These are phyloP conservation scores for Rousettus madagascariensis DNA, from an alignment of 2,797 vertebrate genomes.

Conservation along the genomic window DNA sequence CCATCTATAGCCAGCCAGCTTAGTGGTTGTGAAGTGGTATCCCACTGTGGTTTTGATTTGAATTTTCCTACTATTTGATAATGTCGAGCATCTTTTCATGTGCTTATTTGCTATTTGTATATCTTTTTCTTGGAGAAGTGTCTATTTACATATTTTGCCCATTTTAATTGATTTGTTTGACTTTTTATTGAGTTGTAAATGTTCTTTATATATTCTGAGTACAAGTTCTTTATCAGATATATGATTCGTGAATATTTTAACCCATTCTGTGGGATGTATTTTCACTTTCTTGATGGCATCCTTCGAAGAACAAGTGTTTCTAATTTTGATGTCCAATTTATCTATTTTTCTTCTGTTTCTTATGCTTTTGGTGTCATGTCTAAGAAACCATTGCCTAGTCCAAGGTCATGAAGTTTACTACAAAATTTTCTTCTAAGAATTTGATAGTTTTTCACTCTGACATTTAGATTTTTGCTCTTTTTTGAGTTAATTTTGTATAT, in stretches of 20 bases:
- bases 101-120: neutral
- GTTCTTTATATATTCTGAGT: neutral
- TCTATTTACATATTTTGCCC: neutral
- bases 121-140: neutral
- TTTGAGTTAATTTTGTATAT: neutral
- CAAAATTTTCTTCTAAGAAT: neutral
- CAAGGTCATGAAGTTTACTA: neutral
- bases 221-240: neutral
- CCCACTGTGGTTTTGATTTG: neutral
- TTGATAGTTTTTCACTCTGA: neutral
- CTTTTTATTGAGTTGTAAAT: neutral
- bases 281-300: neutral
- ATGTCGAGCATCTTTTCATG: neutral
- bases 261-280: neutral
- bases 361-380: neutral
- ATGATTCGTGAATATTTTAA: neutral
- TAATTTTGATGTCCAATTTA: neutral
- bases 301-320: neutral
- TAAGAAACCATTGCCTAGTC: neutral
- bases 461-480: neutral
- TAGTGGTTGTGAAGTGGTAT: neutral
- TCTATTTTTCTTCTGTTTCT: neutral
- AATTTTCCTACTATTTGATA: neutral
- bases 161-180: neutral
- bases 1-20: too few species aligned